Evolutionary conservation across 2,888 invertebrate species (phyloP).

Genomic region (Diarsia rubi): DNA sequence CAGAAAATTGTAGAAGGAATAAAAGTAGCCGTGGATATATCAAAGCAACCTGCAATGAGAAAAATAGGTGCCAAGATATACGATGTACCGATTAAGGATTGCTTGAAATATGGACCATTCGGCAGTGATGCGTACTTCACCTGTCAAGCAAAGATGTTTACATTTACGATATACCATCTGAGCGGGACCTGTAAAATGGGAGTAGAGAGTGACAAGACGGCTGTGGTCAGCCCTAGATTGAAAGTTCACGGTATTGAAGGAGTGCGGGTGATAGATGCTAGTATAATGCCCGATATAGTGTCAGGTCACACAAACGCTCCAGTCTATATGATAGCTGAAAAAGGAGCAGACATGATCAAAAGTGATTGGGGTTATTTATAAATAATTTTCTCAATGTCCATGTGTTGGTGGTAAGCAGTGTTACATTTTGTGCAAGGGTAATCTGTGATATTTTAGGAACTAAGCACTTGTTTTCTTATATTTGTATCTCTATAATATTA

Average conservation of each 20-base stretch:
- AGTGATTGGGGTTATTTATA: constrained; percentile 84
- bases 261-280: constrained; percentile 94
- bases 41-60: constrained; percentile 90
- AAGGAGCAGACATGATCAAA: constrained; percentile 93
- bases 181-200: constrained; percentile 93
- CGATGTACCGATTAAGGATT: constrained; percentile 91
- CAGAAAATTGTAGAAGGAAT: constrained; percentile 92
- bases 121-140: constrained; percentile 93
- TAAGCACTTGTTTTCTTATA: not conserved
- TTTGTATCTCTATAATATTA: not conserved
- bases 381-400: constrained; percentile 22
- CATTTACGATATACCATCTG: constrained; percentile 93
- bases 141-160: constrained; percentile 92
- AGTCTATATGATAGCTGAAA: constrained; percentile 95
- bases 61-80: constrained; percentile 91
- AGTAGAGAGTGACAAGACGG: constrained; percentile 86
- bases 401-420: constrained; percentile 1
- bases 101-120: constrained; percentile 89
- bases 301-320: constrained; percentile 95
- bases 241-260: constrained; percentile 92
- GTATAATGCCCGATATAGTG: constrained; percentile 94
- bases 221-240: constrained; percentile 92
- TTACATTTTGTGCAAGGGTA: not conserved
- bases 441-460: constrained; percentile 43
- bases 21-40: constrained; percentile 90